Base-by-base conservation (phyloP, 1,140 invertebrate species). In the Drosophila nikananu region DNA sequence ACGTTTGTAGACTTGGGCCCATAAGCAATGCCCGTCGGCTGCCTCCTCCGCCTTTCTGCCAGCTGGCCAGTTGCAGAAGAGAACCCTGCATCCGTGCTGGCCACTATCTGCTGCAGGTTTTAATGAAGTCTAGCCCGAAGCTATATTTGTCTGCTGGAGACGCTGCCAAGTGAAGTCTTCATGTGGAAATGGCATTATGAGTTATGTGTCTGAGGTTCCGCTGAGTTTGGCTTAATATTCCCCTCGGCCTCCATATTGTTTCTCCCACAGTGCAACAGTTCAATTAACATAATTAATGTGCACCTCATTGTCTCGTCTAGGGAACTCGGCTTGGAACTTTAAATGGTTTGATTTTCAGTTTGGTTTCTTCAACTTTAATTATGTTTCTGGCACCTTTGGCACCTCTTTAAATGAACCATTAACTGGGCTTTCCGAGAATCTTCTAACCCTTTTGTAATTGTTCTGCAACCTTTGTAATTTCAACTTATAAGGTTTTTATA, bases 271-370 rank as follows among this genome's bases (percentile, higher is more conserved):
- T 78, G 81, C 84, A 52, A 72, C 68, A 87, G 65, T 87, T 89
- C 84, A 89, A 87, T 87, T 87, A 87, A 81, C 81, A 87, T 87
- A 87, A 87, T 84, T 87, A 87, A 87, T 89, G 83, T 78, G 81
- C 51, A n/a, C n/a, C n/a, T 59, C 21, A 25, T 46, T 67, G 76
- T 70, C 60, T 65, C 48, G 61, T 54, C 48, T 54, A 25, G 27
- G 21, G 15, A 37, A 25, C 23, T 52, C 37, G 42, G 15, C 44
- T 30, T 12, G 15, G 1, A 65, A 30, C 23, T 19, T 13, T 5
- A 23, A 51, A 61, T 52, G 52, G 37, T 42, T 58, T 15, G 44
- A 30, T 39, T 37, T 37, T 37, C 2, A 37, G 35, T 37, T 39
- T 17, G 19, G 21, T 32, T 5, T 13, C n/a, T 30, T 32, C 17